Base-by-base conservation (phyloP, 1,140 invertebrate species). In the Telenomus remus region DNA sequence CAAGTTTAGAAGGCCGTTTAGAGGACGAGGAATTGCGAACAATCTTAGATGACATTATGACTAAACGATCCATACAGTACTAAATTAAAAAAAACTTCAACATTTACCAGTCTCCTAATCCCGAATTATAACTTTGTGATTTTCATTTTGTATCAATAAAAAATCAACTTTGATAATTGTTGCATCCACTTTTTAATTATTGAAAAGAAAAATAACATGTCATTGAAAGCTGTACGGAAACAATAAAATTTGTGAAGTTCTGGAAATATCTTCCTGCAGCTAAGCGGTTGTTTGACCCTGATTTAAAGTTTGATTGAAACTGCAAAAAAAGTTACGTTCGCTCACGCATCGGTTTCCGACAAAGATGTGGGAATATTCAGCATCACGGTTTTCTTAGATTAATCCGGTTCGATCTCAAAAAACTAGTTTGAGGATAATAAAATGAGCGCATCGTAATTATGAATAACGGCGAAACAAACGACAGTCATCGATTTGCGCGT, bases 1-100 rank as follows among this genome's bases (percentile, higher is more conserved):
- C 97, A 49, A 98, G 96, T 84, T 88, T 99, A 44, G 97, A 98
- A 88, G 97, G 96, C 14, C 90, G 97, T 75, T 95, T 98, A 88
- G 96, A 98, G 87, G 97, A 99, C 85, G 97, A 99, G 84, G 97
- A 99, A 89, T 88, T 99, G 4, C 91, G 96, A 79, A 94, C 96
- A 80, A 94, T 99, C 79, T 87, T 99, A 33, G 98, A 99, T 82
- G 97, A 99, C 82, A 99, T 99, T 87, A 96, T 98, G 89, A 98
- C 97, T 0, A 98, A 99, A 88, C 91, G 96, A 85, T 98, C 97
- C 86, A 95, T 99, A 81, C 97, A 99, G 84, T 98, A 97, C 89
- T 98, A 90, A 93, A 57, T 4, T 39, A 39, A 9, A 11, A 11
- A 11, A 39, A 11, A 39, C 34, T 35, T 6, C 10, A 35, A 35